These are phyloP conservation scores for Drosophila suboccidentalis DNA, from an alignment of 2,888 invertebrate species.

Conservation along the genomic window DNA sequence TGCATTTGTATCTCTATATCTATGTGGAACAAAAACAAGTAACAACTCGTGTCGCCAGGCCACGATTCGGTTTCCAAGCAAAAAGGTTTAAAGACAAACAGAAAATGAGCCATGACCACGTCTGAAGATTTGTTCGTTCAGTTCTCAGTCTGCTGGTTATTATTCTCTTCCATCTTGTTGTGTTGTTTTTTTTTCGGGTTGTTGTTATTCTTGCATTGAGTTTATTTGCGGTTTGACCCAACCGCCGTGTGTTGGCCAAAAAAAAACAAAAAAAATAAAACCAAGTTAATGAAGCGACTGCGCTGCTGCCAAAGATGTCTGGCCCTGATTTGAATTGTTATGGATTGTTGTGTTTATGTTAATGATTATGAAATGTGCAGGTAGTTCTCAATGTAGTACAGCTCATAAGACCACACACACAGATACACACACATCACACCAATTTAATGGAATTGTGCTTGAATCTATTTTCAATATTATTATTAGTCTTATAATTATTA, in stretches of 20 bases:
- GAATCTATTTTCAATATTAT: conserved; percentile 6
- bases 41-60: conserved; percentile 44
- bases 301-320: conserved; percentile 55
- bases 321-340: conserved; percentile 65
- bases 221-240: conserved; percentile 73
- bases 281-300: conserved; percentile 69
- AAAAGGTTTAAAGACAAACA: conserved; percentile 51
- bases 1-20: conserved; percentile 40
- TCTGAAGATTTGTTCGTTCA: conserved; percentile 52
- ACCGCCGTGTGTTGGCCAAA: conserved; percentile 21
- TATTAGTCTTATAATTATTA: conserved; percentile 6
- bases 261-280: conserved; percentile 23
- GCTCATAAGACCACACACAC: conserved; percentile 47
- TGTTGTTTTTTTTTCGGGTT: conserved; percentile 13
- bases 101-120: conserved; percentile 50
- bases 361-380: conserved; percentile 72
- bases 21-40: conserved; percentile 51
- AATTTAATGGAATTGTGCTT: conserved; percentile 9
- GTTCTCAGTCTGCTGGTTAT: conserved; percentile 24
- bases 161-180: conserved; percentile 13
- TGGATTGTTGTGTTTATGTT: conserved; percentile 71
- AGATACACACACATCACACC: conserved; percentile 9
- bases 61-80: conserved; percentile 35
- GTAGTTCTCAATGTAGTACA: conserved; percentile 49
- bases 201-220: conserved; percentile 27